Percentiles rank a stretch among this genome's conserved stretches.
These are phyloP conservation scores for Oreocharis arfaki DNA, from an alignment of 2,113 vertebrate species.

Conservation along the genomic window DNA sequence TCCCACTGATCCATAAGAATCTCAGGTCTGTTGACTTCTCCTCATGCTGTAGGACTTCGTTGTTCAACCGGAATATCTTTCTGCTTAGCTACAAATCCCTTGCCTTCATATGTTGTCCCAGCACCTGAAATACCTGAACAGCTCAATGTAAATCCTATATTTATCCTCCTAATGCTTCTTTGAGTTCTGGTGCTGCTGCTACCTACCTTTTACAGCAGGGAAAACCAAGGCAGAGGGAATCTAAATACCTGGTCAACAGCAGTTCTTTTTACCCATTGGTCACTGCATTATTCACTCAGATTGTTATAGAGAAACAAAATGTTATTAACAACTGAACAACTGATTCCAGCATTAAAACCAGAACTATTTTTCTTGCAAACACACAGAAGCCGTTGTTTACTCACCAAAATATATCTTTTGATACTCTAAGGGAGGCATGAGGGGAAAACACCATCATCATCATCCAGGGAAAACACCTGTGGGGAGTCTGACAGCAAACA, in stretches of 20 bases:
- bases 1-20: not conserved
- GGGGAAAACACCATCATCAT: not conserved
- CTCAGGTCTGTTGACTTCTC: not conserved
- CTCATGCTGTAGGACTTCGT: not conserved
- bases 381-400: not conserved
- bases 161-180: not conserved
- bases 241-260: not conserved
- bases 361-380: not conserved
- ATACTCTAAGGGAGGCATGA: too few relatives aligned
- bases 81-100: not conserved
- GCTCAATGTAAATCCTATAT: not conserved
- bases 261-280: not conserved
- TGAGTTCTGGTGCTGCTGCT: not conserved
- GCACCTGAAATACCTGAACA: not conserved
- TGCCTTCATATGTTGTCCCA: not conserved
- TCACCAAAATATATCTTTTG: not conserved
- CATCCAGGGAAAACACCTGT: not conserved
- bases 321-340: not conserved
- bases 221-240: not conserved
- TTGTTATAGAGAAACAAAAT: not conserved
- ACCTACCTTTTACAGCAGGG: not conserved
- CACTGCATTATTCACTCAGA: not conserved
- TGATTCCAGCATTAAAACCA: not conserved
- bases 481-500: not conserved
- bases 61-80: not conserved